These are phyloP conservation scores for Harpalus rubripes DNA, from an alignment of 2,888 invertebrate genomes.

Conservation along the genomic window DNA sequence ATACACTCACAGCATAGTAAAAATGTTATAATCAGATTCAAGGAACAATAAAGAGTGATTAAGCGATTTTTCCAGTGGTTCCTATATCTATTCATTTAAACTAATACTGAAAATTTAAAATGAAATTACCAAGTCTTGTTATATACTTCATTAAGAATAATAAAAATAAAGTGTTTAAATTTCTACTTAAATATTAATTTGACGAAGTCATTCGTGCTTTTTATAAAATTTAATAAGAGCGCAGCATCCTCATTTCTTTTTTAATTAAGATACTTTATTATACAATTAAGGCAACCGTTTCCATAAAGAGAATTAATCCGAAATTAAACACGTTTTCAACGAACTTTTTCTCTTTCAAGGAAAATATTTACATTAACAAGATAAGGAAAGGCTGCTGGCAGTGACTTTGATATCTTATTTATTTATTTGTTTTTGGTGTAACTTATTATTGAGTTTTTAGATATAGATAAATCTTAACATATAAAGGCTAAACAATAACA, in stretches of 20 bases:
- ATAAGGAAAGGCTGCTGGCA: neutral
- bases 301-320: conserved; percentile 54
- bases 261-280: conserved; percentile 60
- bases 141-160: neutral
- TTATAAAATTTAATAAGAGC: conserved; percentile 56
- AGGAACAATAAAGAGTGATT: too few relatives aligned
- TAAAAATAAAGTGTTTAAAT: neutral
- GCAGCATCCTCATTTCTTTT: conserved; percentile 48
- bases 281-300: conserved; percentile 46
- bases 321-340: conserved; percentile 54
- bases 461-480: neutral
- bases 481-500: neutral
- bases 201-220: conserved; percentile 8
- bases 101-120: too few relatives aligned
- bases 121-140: neutral
- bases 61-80: too few relatives aligned
- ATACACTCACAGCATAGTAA: too few relatives aligned
- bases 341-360: conserved; percentile 42
- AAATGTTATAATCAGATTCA: too few relatives aligned
- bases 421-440: conserved; percentile 21
- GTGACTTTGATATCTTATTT: conserved; percentile 13
- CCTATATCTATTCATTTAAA: too few relatives aligned
- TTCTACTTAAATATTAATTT: conserved; percentile 14
- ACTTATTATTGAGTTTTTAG: neutral
- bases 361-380: conserved; percentile 42